Evolutionary conservation across 2,797 vertebrate species (phyloP).

Genomic region (Merluccius polli): DNA sequence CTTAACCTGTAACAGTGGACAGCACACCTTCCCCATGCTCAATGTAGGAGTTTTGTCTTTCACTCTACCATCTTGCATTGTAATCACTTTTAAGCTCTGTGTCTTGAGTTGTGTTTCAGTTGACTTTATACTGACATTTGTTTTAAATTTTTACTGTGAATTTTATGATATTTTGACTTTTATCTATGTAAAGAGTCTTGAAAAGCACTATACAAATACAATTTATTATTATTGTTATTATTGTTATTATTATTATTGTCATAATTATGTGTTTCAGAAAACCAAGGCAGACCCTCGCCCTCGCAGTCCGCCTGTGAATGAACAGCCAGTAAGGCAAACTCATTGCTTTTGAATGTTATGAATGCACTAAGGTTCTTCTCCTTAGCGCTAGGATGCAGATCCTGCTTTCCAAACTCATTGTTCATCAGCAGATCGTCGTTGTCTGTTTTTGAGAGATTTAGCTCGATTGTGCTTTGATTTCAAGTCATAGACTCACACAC

Average conservation of each 20-base stretch:
- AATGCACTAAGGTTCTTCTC: neutral
- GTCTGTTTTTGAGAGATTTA: neutral
- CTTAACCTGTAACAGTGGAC: conserved; percentile 61
- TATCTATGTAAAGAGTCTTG: neutral
- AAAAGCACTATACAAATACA: neutral
- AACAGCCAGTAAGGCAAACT: conserved; percentile 45
- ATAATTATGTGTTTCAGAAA: conserved; percentile 65
- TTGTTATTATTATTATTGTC: neutral
- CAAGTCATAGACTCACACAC: neutral
- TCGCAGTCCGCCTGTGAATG: conserved; percentile 11
- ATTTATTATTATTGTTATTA: neutral
- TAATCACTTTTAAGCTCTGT: neutral
- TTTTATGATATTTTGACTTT: neutral
- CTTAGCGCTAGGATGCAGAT: neutral
- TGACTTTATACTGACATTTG: neutral
- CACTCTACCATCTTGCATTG: neutral
- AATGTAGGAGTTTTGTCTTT: conserved; percentile 65
- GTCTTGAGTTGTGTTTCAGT: neutral
- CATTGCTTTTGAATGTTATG: neutral
- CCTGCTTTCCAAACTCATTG: neutral
- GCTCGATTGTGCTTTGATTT: neutral
- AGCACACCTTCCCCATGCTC: conserved; percentile 70
- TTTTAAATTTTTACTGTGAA: neutral
- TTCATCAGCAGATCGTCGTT: neutral
- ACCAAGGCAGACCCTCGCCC: conserved; percentile 60